Base-by-base conservation (phyloP, 1,140 invertebrate species). In the Drosophila azteca region DNA sequence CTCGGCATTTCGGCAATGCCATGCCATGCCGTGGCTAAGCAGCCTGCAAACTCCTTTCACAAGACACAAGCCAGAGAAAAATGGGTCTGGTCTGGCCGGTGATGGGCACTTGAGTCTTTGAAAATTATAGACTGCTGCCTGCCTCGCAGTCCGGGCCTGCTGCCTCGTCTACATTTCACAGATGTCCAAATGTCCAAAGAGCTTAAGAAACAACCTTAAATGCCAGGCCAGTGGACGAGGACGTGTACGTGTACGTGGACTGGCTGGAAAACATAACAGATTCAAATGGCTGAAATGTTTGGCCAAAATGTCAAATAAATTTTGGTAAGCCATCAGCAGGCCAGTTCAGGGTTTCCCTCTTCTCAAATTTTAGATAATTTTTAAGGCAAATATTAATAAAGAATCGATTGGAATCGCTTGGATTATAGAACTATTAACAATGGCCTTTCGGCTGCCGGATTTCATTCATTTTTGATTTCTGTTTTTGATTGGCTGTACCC, bases 71-170 rank as follows among this genome's bases (percentile, higher is more conserved):
- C 35, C 43, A 44, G 49, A 74, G 73, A 84, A 84, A 84, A 81
- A 85, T 84, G 64, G 73, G 63, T 79, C 74, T 84, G 79, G 54
- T 49, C 20, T 11, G 54, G 44, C 26, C 15, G 20, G 51, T 76
- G 83, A 87, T 87, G 82, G 82, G 69, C 74, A 85, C 81, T 85
- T 75, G 77, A 85, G 81, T 81, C 77, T 66, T 81, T 66, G 43
- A 54, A 85, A 85, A 85, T 85, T 85, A 85, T 85, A 87, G 81
- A 75, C 69, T 74, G 29, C 46, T 60, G 35, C 35, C 35, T 39
- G 35, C 35, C 54, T 31, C 24, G 0, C 17, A 1, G 17, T 20
- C 0, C 17, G 17, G 55, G 52, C 49, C 31, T 2, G 29, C 24
- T 26, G 24, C 5, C 24, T 26, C 57, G 53, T 76, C 45, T 74